These are phyloP conservation scores for Luperina testacea DNA, from an alignment of 2,888 invertebrate species.

Conservation along the genomic window DNA sequence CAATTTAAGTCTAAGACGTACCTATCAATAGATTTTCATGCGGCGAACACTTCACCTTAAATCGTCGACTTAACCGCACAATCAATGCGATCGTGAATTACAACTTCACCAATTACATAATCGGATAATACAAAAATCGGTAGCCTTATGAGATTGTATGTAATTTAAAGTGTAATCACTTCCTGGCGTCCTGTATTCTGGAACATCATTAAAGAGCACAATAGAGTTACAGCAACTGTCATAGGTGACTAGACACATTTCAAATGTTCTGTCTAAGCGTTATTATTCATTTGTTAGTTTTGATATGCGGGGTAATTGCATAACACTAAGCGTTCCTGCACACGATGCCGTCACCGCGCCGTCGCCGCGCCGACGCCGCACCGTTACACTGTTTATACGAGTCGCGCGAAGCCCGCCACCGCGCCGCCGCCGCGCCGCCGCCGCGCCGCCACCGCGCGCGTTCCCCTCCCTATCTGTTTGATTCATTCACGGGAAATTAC, in stretches of 20 bases:
- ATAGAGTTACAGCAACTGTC: not conserved
- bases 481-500: no score
- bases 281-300: not conserved
- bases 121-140: constrained; percentile 17
- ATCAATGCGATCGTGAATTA: constrained; percentile 11
- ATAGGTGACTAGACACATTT: constrained; percentile 19
- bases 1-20: not conserved
- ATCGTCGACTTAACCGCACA: constrained; percentile 18
- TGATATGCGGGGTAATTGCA: no score
- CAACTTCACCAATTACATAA: constrained; percentile 33
- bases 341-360: no score
- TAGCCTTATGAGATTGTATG: constrained; percentile 17
- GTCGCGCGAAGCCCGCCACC: no score
- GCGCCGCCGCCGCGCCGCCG: no score
- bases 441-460: no score
- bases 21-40: not conserved
- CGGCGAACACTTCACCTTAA: constrained; percentile 13
- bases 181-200: constrained; percentile 27
- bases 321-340: no score
- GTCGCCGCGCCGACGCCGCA: no score
- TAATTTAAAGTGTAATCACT: constrained; percentile 31
- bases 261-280: not conserved
- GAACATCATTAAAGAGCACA: constrained; percentile 15
- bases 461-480: no score
- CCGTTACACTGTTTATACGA: no score